Evolutionary conservation across 2,113 vertebrate species (phyloP), one percentile per base, ranked within the genome.

Genomic region (Pollimyrus isidori): DNA sequence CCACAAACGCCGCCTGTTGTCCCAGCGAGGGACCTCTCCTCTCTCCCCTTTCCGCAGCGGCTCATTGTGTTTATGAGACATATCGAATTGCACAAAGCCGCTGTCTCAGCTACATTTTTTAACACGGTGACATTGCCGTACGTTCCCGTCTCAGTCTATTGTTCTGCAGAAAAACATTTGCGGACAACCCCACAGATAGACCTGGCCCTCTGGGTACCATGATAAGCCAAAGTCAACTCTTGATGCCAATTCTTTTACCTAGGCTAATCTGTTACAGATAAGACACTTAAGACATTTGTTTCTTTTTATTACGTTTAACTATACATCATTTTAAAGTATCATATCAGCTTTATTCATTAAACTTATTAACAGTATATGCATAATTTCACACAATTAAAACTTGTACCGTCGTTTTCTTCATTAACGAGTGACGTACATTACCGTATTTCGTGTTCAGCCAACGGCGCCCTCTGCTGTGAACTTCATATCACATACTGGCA

Each of bases 1-100:
- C 89, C 89, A 91, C 80, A 91, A 80, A 49, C 17, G 46, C 62
- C 48, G 87, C 87, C 62, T 35, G 87, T 88, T 46, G 45, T 62
- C 62, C 21, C 45, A n/a, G 45, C 56, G 39, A 46, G 42, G 56
- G 56, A 65, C 42, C 46, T 50, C 65, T 45, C 45, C 62, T 49
- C 42, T 50, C 17, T 76, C 58, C 87, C 49, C 65, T 76, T 76
- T 50, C 87, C 62, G 65, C 42, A 46, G 30, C 87, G 15, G 62
- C n/a, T 49, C 42, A 26, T 76, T 73, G 23, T 65, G n/a, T 76
- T 76, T 88, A 73, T 88, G 58, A 62, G 23, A 30, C 87, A 65
- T 62, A 88, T 88, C 65, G 45, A 30, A 65, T 76, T 88, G n/a
- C 87, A 48, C 23, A 50, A 76, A 76, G 35, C 42, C 46, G 80